Evolutionary conservation across 2,113 vertebrate genomes (phyloP).

Genomic region (Eulemur macaco): DNA sequence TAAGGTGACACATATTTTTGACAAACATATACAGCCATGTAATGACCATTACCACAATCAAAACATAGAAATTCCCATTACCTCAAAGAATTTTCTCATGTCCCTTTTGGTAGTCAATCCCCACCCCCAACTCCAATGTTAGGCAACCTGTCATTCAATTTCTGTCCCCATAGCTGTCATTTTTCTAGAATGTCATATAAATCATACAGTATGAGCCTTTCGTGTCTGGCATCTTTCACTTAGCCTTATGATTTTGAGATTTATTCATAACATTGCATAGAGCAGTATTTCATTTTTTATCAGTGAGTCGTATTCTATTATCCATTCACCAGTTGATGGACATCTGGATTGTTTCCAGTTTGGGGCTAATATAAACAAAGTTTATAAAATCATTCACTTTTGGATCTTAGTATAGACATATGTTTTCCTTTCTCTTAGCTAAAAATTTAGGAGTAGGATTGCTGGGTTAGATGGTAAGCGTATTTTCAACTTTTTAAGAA

Average conservation of each 20-base stretch:
- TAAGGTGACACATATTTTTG: neutral
- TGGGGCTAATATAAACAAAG: neutral
- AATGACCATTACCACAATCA: neutral
- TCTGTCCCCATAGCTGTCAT: neutral
- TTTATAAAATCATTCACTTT: neutral
- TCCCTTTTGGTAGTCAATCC: neutral
- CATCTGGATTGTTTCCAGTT: neutral
- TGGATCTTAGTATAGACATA: neutral
- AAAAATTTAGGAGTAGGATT: neutral
- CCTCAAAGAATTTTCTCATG: neutral
- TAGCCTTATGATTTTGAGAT: neutral
- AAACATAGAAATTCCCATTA: neutral
- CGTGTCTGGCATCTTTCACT: neutral
- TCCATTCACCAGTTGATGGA: neutral
- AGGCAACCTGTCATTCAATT: neutral
- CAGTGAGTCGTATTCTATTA: neutral
- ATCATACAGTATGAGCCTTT: neutral
- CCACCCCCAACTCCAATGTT: fast-evolving
- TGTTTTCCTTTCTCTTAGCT: neutral
- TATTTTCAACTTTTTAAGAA: neutral
- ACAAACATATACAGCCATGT: neutral
- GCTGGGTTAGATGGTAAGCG: neutral
- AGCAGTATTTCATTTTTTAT: neutral
- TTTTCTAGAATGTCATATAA: neutral
- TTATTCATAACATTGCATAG: neutral